Evolutionary conservation across 2,888 invertebrate species (phyloP).

Genomic region (Drosophila mettleri): DNA sequence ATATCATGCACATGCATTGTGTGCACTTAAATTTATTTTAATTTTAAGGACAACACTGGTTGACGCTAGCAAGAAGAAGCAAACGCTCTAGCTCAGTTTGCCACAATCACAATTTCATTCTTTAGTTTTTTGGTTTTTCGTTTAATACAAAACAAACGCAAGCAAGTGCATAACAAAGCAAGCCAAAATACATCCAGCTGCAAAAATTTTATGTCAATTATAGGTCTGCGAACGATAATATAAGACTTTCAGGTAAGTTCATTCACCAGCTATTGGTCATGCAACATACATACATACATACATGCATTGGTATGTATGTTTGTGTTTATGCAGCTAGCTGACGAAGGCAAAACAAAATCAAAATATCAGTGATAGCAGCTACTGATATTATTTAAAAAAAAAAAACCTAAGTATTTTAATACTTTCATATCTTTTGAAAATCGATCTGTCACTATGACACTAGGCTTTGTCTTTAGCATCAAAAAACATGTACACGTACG

Average conservation of each 20-base stretch:
- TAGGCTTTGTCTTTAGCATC: constrained; percentile 48
- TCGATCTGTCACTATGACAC: constrained; percentile 3
- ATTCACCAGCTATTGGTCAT: not conserved
- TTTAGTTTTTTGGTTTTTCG: constrained; percentile 77
- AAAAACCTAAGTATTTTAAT: not conserved
- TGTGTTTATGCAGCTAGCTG: constrained; percentile 27
- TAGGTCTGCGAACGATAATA: constrained; percentile 22
- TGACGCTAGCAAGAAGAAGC: constrained; percentile 57
- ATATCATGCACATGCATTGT: constrained; percentile 9
- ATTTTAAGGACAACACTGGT: constrained; percentile 53
- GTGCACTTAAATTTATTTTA: not conserved
- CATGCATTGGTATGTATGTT: not conserved
- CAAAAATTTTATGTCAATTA: constrained; percentile 48
- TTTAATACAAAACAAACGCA: constrained; percentile 45
- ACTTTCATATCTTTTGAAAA: not conserved
- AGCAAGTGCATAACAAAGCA: constrained; percentile 28
- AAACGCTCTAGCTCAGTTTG: constrained; percentile 57
- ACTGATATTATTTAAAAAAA: not conserved
- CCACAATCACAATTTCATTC: constrained; percentile 78
- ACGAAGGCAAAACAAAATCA: constrained; percentile 38
- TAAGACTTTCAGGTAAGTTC: constrained; percentile 40
- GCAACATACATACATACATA: not conserved
- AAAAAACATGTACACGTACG: constrained; percentile 69
- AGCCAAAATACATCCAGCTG: constrained; percentile 20
- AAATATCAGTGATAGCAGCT: constrained; percentile 20